Conservation (phyloP, 2,113 vertebrate species). For the Lethenteron reissneri region DNA sequence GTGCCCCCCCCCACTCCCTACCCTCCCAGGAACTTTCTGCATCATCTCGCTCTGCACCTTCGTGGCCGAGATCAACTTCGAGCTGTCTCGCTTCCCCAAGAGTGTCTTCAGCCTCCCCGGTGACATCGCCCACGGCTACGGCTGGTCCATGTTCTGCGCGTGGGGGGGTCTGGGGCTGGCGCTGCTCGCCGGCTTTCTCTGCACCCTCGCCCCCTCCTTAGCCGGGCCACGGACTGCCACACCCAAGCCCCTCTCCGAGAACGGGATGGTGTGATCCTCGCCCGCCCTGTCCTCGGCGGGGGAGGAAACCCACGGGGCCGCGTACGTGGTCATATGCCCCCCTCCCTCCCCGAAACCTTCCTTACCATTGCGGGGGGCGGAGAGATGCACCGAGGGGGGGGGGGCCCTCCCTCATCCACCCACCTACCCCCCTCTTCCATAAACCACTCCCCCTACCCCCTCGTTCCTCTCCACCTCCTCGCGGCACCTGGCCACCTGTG, state of each 20-base stretch:
- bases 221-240: slow-evolving; percentile 76
- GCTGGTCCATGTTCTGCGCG: slow-evolving; percentile 97
- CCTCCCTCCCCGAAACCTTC: background rate
- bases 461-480: too few relatives aligned
- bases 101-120: slow-evolving; percentile 75
- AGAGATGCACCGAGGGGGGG: background rate
- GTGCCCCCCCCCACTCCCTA: too few relatives aligned
- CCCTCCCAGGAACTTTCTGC: slow-evolving; percentile 67
- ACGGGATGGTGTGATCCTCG: slow-evolving; percentile 53
- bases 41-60: slow-evolving; percentile 96
- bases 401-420: background rate
- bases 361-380: background rate
- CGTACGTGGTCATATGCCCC: background rate
- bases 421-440: too few relatives aligned
- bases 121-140: slow-evolving; percentile 86
- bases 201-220: slow-evolving; percentile 84
- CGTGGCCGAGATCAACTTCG: slow-evolving; percentile 89
- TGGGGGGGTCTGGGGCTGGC: slow-evolving; percentile 90
- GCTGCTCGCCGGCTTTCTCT: slow-evolving; percentile 88
- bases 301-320: background rate
- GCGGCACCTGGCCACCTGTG: too few relatives aligned
- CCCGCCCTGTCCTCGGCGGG: background rate
- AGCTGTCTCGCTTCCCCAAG: slow-evolving; percentile 78
- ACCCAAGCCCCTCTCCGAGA: slow-evolving; percentile 85
- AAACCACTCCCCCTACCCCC: too few relatives aligned